A percentile compares a stretch with the other conserved stretches of the same genome.
These are phyloP conservation scores for Hypothenemus hampei DNA, from an alignment of 1,140 invertebrate species.

Conservation along the genomic window DNA sequence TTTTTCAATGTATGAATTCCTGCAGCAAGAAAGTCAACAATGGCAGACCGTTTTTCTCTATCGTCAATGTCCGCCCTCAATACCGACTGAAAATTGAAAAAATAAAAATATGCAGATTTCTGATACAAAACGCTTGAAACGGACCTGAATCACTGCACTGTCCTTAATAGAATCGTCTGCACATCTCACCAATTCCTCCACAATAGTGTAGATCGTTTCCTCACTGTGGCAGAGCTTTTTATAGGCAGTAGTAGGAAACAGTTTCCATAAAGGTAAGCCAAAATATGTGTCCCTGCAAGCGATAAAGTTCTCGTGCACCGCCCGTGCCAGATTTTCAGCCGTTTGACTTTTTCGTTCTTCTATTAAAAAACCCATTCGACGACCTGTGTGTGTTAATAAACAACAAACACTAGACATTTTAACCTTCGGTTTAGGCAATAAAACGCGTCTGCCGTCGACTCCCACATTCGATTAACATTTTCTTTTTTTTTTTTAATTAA, in stretches of 20 bases:
- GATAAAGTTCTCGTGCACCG: slow-evolving; percentile 69
- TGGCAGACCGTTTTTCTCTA: slow-evolving; percentile 75
- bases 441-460: slow-evolving; percentile 9
- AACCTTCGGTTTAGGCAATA: slow-evolving; percentile 9
- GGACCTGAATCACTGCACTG: slow-evolving; percentile 58
- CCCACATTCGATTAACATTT: too few relatives aligned
- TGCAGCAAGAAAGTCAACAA: slow-evolving; percentile 81
- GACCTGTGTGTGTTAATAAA: too few relatives aligned
- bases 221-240: slow-evolving; percentile 67
- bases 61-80: slow-evolving; percentile 66
- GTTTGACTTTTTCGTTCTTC: slow-evolving; percentile 52
- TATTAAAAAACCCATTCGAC: slow-evolving; percentile 73
- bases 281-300: slow-evolving; percentile 75
- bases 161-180: slow-evolving; percentile 59
- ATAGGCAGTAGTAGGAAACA: slow-evolving; percentile 68
- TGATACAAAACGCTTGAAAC: neutral
- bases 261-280: slow-evolving; percentile 78
- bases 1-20: slow-evolving; percentile 83
- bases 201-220: slow-evolving; percentile 75
- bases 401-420: too few relatives aligned
- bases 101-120: neutral
- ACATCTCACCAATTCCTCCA: slow-evolving; percentile 70
- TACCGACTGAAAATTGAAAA: slow-evolving; percentile 53
- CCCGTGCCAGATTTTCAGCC: slow-evolving; percentile 56
- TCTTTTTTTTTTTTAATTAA: too few relatives aligned